These are phyloP conservation scores for Syngnathoides biaculeatus DNA, from an alignment of 2,113 vertebrate genomes.

Conservation along the genomic window DNA sequence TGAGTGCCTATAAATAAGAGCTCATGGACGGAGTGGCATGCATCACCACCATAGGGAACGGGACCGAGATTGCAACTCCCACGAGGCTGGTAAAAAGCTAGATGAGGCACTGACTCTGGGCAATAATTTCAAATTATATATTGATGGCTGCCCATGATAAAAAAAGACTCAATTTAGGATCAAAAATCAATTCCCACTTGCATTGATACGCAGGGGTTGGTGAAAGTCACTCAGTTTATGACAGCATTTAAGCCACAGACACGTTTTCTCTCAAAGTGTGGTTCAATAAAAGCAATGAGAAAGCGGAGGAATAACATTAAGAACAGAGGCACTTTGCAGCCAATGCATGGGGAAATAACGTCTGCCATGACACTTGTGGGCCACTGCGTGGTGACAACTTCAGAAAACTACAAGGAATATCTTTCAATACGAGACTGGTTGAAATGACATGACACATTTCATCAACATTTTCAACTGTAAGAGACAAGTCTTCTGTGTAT, in stretches of 20 bases:
- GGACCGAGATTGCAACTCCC: slow-evolving; percentile 29
- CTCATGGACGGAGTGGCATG: slow-evolving; percentile 38
- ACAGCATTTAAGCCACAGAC: slow-evolving; percentile 48
- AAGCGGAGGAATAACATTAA: slow-evolving; percentile 30
- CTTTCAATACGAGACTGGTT: background rate
- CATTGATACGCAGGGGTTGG: slow-evolving; percentile 24
- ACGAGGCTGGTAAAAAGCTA: slow-evolving; percentile 21
- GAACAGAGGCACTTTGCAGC: slow-evolving; percentile 28
- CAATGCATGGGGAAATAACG: slow-evolving; percentile 50
- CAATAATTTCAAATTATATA: slow-evolving; percentile 59
- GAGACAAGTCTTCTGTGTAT: background rate
- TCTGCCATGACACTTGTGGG: slow-evolving; percentile 23
- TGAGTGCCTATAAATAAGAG: slow-evolving; percentile 39
- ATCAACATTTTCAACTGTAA: background rate
- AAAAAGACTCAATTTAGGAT: slow-evolving; percentile 61
- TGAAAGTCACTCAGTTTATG: slow-evolving; percentile 46
- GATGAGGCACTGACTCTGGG: slow-evolving; percentile 35
- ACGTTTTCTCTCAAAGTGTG: slow-evolving; percentile 48
- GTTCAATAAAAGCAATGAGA: slow-evolving; percentile 45
- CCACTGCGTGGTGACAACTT: slow-evolving; percentile 18
- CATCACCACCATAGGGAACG: slow-evolving; percentile 48
- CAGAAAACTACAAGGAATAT: background rate
- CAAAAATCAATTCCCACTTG: slow-evolving; percentile 60
- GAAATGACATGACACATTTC: background rate
- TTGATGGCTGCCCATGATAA: slow-evolving; percentile 60